Evolutionary conservation across 2,797 vertebrate species (phyloP), one percentile per base, ranked within the genome.

Genomic region (Pyrocephalus nanus): DNA sequence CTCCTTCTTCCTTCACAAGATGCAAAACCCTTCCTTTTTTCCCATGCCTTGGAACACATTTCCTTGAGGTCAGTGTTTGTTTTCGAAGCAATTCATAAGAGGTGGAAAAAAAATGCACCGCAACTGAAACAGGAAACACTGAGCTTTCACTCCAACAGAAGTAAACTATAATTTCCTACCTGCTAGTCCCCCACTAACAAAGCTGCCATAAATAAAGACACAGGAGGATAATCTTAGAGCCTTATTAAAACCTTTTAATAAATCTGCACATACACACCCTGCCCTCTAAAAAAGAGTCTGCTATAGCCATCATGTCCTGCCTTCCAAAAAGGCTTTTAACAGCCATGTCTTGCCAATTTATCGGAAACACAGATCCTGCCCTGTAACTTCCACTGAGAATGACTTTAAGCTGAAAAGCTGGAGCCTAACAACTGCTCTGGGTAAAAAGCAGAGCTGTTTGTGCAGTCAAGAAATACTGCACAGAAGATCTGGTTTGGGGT

Each of bases 11-110:
- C 93, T 93, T 81, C 58, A 87, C 29, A 85, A 65, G 48, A 88
- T 32, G 66, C 40, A 92, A 84, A 90, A 81, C 27, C 66, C 71
- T 89, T 95, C 88, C 88, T 95, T 78, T 72, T 95, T 92, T 92
- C 95, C 92, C 91, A 95, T 10, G 53, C 77, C 71, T 89, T 82
- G 55, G 77, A 96, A 94, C 70, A 91, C 47, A 70, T 72, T 95
- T 94, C 86, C 95, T 83, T 94, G 70, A 95, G 73, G 60, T 72
- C 76, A 89, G n/a, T 66, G 47, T 76, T 92, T 94, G 91, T 9
- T 92, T 94, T 91, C 11, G 4, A 80, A 77, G 77, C 48, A 79
- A 75, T 87, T 89, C 86, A 85, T 48, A 79, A 20, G 43, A 82
- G 30, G 48, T 69, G 18, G 13, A 5, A 48, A 57, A 64, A 53